Conservation (phyloP, 2,888 invertebrate species). For the Cantharis lateralis region DNA sequence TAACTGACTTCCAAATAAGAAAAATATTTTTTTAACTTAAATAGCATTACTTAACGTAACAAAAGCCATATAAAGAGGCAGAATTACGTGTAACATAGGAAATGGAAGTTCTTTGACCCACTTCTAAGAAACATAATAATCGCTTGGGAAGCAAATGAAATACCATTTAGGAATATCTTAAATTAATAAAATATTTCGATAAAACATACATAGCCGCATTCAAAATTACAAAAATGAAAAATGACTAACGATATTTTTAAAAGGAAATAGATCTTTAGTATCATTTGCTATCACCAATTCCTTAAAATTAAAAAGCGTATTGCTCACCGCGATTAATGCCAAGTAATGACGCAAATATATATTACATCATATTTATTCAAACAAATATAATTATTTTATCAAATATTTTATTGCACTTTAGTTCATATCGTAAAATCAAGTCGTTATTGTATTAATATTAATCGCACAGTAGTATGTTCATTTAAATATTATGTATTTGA, state of each 20-base stretch:
- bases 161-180: neutral
- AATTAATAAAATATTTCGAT: neutral
- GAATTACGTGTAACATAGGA: neutral
- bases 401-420: neutral
- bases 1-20: neutral
- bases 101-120: neutral
- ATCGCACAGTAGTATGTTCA: neutral
- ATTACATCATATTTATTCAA: neutral
- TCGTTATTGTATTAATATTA: neutral
- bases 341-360: neutral
- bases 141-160: neutral
- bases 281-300: neutral
- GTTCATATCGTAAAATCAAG: neutral
- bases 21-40: neutral
- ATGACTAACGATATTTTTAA: neutral
- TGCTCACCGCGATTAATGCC: neutral
- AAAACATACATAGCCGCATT: neutral
- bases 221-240: neutral
- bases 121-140: neutral
- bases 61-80: neutral
- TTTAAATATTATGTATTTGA: neutral
- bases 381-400: neutral
- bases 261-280: neutral
- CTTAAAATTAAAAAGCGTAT: neutral
- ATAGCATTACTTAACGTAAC: neutral